phyloP scores from a whole-genome alignment of 2,797 vertebrate genomes.

The Pseudopleuronectes americanus region DNA sequence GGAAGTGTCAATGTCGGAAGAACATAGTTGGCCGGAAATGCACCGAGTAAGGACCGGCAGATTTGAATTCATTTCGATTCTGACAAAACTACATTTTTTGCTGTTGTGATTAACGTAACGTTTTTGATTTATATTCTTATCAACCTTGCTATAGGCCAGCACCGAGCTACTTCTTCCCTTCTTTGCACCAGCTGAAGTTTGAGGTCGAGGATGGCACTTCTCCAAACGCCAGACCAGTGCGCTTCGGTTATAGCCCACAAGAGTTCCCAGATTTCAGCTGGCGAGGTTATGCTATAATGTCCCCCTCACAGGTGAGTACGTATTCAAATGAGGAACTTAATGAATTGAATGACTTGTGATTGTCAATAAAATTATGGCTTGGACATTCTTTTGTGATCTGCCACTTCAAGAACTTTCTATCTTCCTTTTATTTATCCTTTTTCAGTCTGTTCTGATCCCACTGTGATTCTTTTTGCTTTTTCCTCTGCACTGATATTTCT shows the following conservation, averaged over 20 bases:
- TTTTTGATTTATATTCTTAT: background rate
- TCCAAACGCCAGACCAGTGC: constrained; percentile 81
- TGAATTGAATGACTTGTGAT: background rate
- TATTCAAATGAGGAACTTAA: background rate
- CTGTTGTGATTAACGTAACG: background rate
- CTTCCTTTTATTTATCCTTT: constrained; percentile 30
- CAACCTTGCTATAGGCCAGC: constrained; percentile 81
- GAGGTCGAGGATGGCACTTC: constrained; percentile 91
- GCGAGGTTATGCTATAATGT: constrained; percentile 92
- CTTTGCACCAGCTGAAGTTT: constrained; percentile 92
- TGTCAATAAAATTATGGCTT: background rate
- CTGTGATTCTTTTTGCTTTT: constrained; percentile 47
- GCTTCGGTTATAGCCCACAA: constrained; percentile 87
- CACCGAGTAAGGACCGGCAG: constrained; percentile 83
- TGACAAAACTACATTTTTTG: background rate
- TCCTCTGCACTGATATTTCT: constrained; percentile 40
- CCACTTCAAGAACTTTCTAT: constrained; percentile 17
- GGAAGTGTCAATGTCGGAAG: constrained; percentile 87
- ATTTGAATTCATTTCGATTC: background rate
- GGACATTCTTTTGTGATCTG: background rate
- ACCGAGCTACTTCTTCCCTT: constrained; percentile 87
- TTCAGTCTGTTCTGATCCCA: constrained; percentile 31
- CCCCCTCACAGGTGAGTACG: constrained; percentile 87
- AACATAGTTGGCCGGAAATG: constrained; percentile 86
- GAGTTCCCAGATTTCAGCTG: constrained; percentile 93